A percentile compares a stretch with the other conserved stretches of the same genome.
phyloP scores from a whole-genome alignment of 2,888 invertebrate genomes.

The Rhagium mordax region DNA sequence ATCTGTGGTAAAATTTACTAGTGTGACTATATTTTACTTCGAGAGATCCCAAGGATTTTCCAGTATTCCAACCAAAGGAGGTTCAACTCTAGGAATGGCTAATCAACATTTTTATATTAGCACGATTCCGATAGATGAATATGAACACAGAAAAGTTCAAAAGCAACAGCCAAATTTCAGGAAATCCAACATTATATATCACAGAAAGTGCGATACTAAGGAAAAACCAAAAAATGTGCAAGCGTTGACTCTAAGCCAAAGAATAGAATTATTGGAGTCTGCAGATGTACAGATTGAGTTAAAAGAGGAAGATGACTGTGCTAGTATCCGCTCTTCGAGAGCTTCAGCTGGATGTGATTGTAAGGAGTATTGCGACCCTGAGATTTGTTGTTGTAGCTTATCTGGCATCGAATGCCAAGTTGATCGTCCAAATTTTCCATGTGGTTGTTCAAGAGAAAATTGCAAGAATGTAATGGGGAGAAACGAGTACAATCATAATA shows the following conservation, averaged over 20 bases:
- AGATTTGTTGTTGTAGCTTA: conserved; percentile 23
- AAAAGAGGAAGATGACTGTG: conserved; percentile 12
- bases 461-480: conserved; percentile 26
- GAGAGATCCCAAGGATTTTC: conserved; percentile 15
- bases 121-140: conserved; percentile 6
- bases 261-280: conserved; percentile 9
- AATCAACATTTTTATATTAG: conserved; percentile 15
- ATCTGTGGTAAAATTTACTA: not conserved
- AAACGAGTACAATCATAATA: conserved; percentile 12
- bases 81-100: conserved; percentile 3
- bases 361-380: conserved; percentile 29
- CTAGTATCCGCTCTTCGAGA: not conserved
- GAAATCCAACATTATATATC: not conserved
- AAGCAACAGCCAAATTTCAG: not conserved
- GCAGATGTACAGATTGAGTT: conserved; percentile 6
- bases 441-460: conserved; percentile 22
- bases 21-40: conserved; percentile 11
- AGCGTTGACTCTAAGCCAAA: conserved; percentile 4
- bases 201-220: not conserved
- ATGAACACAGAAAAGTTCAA: not conserved
- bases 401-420: conserved; percentile 23
- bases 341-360: conserved; percentile 15
- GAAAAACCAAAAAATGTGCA: not conserved
- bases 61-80: not conserved
- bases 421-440: conserved; percentile 25